Base-by-base conservation (phyloP, 1,140 invertebrate species). In the Apolygus lucorum region DNA sequence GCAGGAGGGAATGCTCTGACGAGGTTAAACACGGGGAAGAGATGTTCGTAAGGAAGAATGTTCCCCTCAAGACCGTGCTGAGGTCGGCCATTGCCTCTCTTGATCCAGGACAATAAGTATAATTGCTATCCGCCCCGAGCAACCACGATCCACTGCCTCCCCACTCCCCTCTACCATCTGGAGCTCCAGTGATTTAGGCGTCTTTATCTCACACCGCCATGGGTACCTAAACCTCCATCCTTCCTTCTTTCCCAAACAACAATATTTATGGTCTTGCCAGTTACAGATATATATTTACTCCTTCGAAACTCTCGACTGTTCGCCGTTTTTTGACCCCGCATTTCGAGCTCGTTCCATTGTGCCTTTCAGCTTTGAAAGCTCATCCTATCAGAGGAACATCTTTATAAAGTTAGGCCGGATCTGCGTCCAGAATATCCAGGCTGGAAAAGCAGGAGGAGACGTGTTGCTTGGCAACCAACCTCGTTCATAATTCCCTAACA, bases 61-160 rank as follows among this genome's bases (percentile, higher is more conserved):
- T 42, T 42, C 34, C 34, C 34, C 4, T n/a, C n/a, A n/a, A n/a
- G n/a, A n/a, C n/a, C n/a, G n/a, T n/a, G n/a, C n/a, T 42, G 34
- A 42, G 54, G 54, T 59, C 54, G 54, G 54, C 54, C 54, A 59
- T 59, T 59, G 54, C 54, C 54, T 59, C 54, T 42, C 34, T 42
- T 59, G 54, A 59, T 59, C 54, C 54, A 59, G 54, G 54, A 59
- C 54, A 59, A 59, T 59, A 59, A 59, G 54, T 59, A 59, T 59
- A 59, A 59, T 59, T 59, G 54, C 54, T 59, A 59, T 59, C 54
- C 22, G 54, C 54, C 54, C 54, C 13, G 54, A 59, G 54, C 54
- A 59, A 59, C 54, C 54, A 59, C 54, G 54, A 59, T 59, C 54
- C 54, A 11, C 8, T 17, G 8, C 22, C 54, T 24, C 22, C 54